A percentile compares a stretch with the other conserved stretches of the same genome.
These are phyloP conservation scores for Thamnaconus septentrionalis DNA, from an alignment of 2,113 vertebrate genomes.

Conservation along the genomic window DNA sequence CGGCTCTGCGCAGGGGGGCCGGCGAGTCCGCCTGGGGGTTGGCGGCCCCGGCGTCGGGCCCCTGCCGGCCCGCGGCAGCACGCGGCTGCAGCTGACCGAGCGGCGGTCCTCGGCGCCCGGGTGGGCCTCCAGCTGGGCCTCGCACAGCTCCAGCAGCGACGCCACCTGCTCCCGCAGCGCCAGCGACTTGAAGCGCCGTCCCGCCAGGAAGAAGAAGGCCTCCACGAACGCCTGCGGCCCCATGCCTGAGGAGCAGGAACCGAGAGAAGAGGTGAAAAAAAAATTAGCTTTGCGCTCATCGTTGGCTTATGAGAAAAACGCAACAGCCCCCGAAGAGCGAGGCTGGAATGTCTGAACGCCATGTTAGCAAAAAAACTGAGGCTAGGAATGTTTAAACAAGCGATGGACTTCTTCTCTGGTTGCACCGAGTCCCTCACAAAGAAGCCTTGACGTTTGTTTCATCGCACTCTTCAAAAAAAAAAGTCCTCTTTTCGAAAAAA, in stretches of 20 bases:
- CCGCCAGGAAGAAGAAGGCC: constrained; percentile 89
- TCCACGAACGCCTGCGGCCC: constrained; percentile 91
- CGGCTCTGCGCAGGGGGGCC: constrained; percentile 7
- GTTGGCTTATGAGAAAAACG: too few species aligned
- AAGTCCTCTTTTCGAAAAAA: too few species aligned
- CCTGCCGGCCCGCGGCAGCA: constrained; percentile 17
- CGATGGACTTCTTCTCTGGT: too few species aligned
- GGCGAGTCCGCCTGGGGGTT: constrained; percentile 41
- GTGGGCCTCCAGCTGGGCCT: constrained; percentile 79
- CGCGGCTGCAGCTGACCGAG: constrained; percentile 70
- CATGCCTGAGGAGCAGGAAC: constrained; percentile 81
- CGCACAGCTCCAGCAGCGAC: constrained; percentile 83
- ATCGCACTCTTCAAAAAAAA: too few species aligned
- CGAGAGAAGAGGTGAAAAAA: neutral
- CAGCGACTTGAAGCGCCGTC: constrained; percentile 82
- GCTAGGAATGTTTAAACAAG: too few species aligned
- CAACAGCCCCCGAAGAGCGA: neutral
- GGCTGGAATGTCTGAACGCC: too few species aligned
- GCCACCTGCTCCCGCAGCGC: constrained; percentile 81
- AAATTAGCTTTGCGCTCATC: too few species aligned
- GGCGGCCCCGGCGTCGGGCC: constrained; percentile 6
- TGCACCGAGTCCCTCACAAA: too few species aligned
- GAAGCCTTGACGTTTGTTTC: too few species aligned
- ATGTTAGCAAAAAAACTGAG: too few species aligned
- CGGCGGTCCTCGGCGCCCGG: constrained; percentile 71